Evolutionary conservation across 2,113 vertebrate genomes (phyloP).

Genomic region (Labeo rohita): DNA sequence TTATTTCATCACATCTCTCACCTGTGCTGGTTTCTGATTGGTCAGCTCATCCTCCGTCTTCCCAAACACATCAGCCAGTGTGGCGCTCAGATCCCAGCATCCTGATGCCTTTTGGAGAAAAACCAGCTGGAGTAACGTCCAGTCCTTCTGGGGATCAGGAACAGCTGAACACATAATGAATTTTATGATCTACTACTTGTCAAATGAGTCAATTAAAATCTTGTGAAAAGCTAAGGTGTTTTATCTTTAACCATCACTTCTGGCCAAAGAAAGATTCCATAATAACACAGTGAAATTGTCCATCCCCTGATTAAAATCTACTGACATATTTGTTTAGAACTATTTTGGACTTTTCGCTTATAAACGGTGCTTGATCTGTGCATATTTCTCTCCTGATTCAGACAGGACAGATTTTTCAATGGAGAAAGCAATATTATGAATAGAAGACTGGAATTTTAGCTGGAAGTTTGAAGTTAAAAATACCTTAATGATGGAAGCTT

Average conservation of each 20-base stretch:
- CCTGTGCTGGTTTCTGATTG: constrained; percentile 58
- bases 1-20: constrained; percentile 61
- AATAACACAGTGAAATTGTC: background rate
- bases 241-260: background rate
- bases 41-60: constrained; percentile 57
- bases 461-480: too few relatives aligned
- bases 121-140: constrained; percentile 65
- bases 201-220: background rate
- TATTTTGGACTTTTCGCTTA: too few relatives aligned
- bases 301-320: too few relatives aligned
- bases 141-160: background rate
- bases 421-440: too few relatives aligned
- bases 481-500: too few relatives aligned
- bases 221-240: background rate
- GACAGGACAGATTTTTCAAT: too few relatives aligned
- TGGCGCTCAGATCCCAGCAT: constrained; percentile 67
- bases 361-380: too few relatives aligned
- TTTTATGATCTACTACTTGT: background rate
- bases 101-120: constrained; percentile 73
- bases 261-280: background rate
- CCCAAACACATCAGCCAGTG: constrained; percentile 59
- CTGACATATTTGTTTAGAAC: too few relatives aligned
- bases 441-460: too few relatives aligned
- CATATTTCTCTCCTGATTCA: too few relatives aligned
- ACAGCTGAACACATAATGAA: background rate